Percentiles rank a stretch among this genome's conserved stretches.
Conservation (phyloP, 2,888 invertebrate species). For the Oscheius sp. region DNA sequence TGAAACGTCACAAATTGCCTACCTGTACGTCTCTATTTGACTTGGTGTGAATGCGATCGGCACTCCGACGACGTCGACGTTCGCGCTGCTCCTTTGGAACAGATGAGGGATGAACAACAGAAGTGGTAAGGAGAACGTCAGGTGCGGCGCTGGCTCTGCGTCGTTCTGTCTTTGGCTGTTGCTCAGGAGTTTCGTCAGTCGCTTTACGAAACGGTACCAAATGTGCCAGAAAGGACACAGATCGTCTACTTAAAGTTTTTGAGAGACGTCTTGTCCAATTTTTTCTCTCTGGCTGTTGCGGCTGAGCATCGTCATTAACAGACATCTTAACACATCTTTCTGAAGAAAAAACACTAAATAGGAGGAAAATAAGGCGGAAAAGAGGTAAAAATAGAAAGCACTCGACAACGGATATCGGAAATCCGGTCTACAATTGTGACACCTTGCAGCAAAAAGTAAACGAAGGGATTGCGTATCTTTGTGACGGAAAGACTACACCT, state of each 20-base stretch:
- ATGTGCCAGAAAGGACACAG: constrained; percentile 31
- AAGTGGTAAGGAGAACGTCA: constrained; percentile 21
- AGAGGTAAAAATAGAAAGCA: not conserved
- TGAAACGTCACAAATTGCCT: not conserved
- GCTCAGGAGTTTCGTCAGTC: constrained; percentile 7
- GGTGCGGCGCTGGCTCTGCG: constrained; percentile 29
- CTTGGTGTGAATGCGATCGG: constrained; percentile 23
- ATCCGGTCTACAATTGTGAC: constrained; percentile 2
- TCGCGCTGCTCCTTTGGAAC: constrained; percentile 22
- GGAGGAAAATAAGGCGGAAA: not conserved
- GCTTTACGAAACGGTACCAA: constrained; percentile 30
- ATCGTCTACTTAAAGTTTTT: constrained; percentile 28
- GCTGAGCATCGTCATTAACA: constrained; percentile 12
- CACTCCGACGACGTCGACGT: constrained; percentile 27
- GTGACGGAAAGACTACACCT: too few relatives aligned
- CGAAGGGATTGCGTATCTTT: too few relatives aligned
- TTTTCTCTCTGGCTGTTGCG: constrained; percentile 9
- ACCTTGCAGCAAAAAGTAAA: too few relatives aligned
- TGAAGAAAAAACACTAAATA: not conserved
- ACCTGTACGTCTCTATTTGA: constrained; percentile 20
- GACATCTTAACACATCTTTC: constrained; percentile 24
- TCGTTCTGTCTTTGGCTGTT: not conserved
- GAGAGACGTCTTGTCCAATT: constrained; percentile 34
- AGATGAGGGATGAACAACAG: constrained; percentile 13
- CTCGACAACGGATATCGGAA: not conserved